Conservation (phyloP, 2,797 vertebrate species). For the Streptopelia turtur region DNA sequence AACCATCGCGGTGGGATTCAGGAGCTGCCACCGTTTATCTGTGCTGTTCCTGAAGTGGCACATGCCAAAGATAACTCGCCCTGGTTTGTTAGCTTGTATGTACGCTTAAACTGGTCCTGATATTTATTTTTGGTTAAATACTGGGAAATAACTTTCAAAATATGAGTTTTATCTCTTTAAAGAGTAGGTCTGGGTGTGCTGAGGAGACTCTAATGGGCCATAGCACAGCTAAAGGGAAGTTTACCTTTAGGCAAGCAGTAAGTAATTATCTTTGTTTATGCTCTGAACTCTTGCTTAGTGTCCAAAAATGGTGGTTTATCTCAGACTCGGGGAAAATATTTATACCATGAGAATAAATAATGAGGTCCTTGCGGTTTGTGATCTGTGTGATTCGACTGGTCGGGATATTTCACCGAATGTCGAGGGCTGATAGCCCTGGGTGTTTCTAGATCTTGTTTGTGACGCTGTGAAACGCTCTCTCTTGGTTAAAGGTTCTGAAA, state of each 20-base stretch:
- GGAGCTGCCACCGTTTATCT: neutral
- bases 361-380: constrained; percentile 38
- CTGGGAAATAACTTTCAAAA: neutral
- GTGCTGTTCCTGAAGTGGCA: neutral
- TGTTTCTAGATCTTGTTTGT: neutral
- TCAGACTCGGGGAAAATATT: neutral
- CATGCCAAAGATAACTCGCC: constrained; percentile 30
- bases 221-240: neutral
- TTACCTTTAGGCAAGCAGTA: neutral
- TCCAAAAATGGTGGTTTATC: constrained; percentile 30
- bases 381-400: neutral
- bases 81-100: rapidly evolving
- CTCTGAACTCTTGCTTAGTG: neutral
- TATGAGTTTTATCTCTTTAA: neutral
- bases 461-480: neutral
- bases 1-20: rapidly evolving
- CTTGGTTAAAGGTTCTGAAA: neutral
- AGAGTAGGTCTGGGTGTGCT: neutral
- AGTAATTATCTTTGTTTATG: constrained; percentile 15
- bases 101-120: neutral
- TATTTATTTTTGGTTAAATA: neutral
- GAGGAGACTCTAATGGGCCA: neutral
- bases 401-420: neutral
- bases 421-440: neutral
- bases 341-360: constrained; percentile 35